Conservation (phyloP, 2,888 invertebrate genomes). For the Tuberolachnus salignus region DNA sequence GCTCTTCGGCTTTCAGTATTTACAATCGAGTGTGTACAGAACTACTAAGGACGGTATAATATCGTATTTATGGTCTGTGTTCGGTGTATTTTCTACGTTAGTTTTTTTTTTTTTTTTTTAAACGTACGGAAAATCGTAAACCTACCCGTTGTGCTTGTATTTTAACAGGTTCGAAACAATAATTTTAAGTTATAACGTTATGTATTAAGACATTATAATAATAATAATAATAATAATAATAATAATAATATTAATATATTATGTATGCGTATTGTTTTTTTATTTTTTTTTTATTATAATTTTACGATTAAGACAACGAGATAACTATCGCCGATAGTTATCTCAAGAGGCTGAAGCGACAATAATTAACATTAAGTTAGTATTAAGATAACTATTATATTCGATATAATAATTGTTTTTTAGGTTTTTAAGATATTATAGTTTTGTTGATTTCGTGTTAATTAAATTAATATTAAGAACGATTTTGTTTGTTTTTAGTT, state of each 20-base stretch:
- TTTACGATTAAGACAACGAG: constrained; percentile 46
- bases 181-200: too few species aligned
- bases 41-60: too few species aligned
- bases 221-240: neutral
- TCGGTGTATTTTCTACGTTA: too few species aligned
- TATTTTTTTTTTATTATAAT: neutral
- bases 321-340: constrained; percentile 6
- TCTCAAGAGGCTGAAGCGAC: constrained; percentile 54
- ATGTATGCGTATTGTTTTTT: constrained; percentile 5
- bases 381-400: neutral
- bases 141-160: neutral
- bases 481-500: neutral
- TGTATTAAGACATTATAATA: too few species aligned
- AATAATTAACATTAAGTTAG: constrained; percentile 45
- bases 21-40: too few species aligned
- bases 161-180: neutral
- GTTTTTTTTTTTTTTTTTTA: too few species aligned
- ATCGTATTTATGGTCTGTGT: too few species aligned
- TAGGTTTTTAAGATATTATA: neutral
- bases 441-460: neutral
- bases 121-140: neutral
- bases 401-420: too few species aligned
- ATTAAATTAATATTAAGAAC: too few species aligned
- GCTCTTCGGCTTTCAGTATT: too few species aligned
- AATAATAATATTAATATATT: constrained; percentile 14